Percentiles rank a stretch among this genome's conserved stretches.
phyloP scores from a whole-genome alignment of 1,140 invertebrate species.

The Drosophila mayri region DNA sequence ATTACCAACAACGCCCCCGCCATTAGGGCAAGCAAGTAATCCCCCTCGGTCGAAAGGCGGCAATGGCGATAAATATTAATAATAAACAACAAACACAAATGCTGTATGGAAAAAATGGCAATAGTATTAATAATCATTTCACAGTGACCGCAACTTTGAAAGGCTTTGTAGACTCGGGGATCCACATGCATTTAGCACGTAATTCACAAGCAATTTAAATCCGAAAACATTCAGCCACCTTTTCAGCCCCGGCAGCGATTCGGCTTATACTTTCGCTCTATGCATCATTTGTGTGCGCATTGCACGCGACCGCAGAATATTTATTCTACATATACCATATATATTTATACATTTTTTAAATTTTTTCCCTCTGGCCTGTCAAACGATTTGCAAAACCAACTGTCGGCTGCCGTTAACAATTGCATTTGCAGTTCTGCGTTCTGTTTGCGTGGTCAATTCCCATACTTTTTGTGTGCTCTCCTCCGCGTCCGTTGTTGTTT shows the following conservation, averaged over 20 bases:
- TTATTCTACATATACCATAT: constrained; percentile 57
- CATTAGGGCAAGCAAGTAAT: constrained; percentile 46
- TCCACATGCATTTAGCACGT: constrained; percentile 68
- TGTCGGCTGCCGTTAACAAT: constrained; percentile 67
- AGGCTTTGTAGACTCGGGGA: constrained; percentile 43
- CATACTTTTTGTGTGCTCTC: constrained; percentile 17
- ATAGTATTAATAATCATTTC: constrained; percentile 65
- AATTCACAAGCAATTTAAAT: constrained; percentile 77
- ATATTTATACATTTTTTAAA: constrained; percentile 60
- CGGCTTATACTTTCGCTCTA: constrained; percentile 29
- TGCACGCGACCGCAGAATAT: constrained; percentile 63
- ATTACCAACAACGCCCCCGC: constrained; percentile 49
- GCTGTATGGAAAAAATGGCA: constrained; percentile 7
- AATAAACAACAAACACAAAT: constrained; percentile 4
- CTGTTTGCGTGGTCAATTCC: constrained; percentile 67
- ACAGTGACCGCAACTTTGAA: constrained; percentile 63
- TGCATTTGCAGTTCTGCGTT: constrained; percentile 66
- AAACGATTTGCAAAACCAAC: constrained; percentile 82
- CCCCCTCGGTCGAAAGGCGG: constrained; percentile 42
- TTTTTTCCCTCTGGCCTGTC: constrained; percentile 61
- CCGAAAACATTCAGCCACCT: constrained; percentile 21
- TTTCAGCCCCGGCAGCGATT: constrained; percentile 1
- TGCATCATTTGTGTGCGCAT: constrained; percentile 57
- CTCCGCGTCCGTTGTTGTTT: constrained; percentile 60
- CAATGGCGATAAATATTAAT: constrained; percentile 62